These are phyloP conservation scores for Astropecten irregularis DNA, from an alignment of 53 echinoderm and acorn worm genomes.

Conservation along the genomic window DNA sequence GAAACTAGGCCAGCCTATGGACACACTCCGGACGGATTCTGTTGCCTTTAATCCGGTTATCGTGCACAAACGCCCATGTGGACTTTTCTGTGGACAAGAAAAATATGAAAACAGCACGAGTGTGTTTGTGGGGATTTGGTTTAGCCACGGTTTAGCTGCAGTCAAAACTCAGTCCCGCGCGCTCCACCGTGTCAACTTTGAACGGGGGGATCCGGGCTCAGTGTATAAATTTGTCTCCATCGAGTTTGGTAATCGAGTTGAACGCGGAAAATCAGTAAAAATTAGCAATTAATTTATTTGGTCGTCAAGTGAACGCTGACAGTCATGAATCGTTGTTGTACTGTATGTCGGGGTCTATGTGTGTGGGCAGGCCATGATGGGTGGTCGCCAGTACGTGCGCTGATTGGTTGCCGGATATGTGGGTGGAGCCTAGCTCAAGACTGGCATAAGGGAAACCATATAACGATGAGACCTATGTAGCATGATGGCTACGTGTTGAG, in stretches of 20 bases:
- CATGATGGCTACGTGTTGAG: constrained; percentile 57
- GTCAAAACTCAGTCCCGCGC: constrained; percentile 8
- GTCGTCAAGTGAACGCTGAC: constrained; percentile 61
- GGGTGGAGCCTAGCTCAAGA: constrained; percentile 69
- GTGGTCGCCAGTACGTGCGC: constrained; percentile 76
- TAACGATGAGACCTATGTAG: constrained; percentile 24
- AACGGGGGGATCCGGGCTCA: neutral
- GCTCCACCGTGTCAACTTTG: neutral
- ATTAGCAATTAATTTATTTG: constrained; percentile 78
- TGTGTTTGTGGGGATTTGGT: constrained; percentile 42
- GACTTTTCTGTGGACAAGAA: constrained; percentile 31
- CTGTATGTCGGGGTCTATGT: constrained; percentile 62
- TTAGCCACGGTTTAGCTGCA: neutral
- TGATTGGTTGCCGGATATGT: constrained; percentile 76
- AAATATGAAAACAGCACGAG: constrained; percentile 29
- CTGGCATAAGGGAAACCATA: constrained; percentile 60
- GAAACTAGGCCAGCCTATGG: neutral
- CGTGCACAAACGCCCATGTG: constrained; percentile 34
- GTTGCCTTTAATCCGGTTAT: constrained; percentile 51
- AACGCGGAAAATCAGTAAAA: constrained; percentile 49
- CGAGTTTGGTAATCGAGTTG: constrained; percentile 60
- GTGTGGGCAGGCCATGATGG: constrained; percentile 93
- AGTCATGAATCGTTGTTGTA: constrained; percentile 45
- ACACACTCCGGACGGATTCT: constrained; percentile 29
- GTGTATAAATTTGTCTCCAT: constrained; percentile 42